Base-by-base conservation (phyloP, 2,888 invertebrate genomes). In the Deilephila elpenor region DNA sequence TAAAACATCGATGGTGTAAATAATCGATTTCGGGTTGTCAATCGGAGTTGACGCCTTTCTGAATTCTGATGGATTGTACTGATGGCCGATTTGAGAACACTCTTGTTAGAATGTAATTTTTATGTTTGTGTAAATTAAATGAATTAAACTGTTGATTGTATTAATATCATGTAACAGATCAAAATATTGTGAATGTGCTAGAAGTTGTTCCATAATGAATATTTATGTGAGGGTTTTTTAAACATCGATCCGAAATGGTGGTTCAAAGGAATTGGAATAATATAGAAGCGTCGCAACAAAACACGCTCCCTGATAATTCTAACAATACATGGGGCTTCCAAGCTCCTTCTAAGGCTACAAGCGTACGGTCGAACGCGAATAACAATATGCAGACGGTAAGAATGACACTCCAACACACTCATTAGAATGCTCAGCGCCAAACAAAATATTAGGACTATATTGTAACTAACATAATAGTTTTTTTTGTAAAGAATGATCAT, bases 221-320 rank as follows among this genome's bases (percentile, higher is more conserved):
- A 75, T 77, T 75, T 64, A 74, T 62, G 74, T 75, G 70, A 76
- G 78, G 71, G 74, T 74, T 77, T 25, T 73, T 76, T 82, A 78
- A 56, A 76, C 74, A 78, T 76, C 73, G 75, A 73, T 83, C 82
- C 90, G 91, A 91, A 87, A 94, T 94, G 94, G 94, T 94, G 81
- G 90, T 94, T 81, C 93, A 94, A 87, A 93, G 91, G 85, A 91
- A 85, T 84, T 91, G 89, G 90, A 90, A 83, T 84, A 89, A 84
- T 79, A 88, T 85, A 78, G 93, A 93, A 79, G 82, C 84, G 78
- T 83, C 89, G 73, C 85, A 85, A 76, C 90, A 90, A 80, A 91
- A 86, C 82, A 78, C 86, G 72, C 82, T 84, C 71, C 76, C 86
- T 64, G 90, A 90, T 78, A 87, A 77, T 78, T 81, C 88, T 20